phyloP scores from a whole-genome alignment of 2,113 vertebrate species.

The Ctenodactylus gundi region DNA sequence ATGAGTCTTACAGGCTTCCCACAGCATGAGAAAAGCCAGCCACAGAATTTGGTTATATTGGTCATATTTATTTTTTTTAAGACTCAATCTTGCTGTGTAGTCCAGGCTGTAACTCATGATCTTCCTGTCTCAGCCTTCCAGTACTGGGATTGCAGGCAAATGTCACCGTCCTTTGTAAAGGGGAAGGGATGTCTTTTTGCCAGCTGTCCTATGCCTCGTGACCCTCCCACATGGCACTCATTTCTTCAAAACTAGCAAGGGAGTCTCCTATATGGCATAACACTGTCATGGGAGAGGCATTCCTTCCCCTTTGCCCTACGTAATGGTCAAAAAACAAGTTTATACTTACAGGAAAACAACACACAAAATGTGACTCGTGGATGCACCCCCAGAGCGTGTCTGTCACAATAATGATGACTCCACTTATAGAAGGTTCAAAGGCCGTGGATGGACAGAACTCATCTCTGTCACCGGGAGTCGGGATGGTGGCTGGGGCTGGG shows the following conservation, averaged over 20 bases:
- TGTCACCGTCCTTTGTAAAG: not conserved
- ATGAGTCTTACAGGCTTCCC: too few relatives aligned
- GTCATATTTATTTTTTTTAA: not conserved
- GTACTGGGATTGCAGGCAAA: not conserved
- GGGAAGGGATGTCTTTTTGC: not conserved
- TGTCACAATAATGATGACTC: not conserved
- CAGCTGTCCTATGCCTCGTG: not conserved
- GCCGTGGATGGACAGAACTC: not conserved
- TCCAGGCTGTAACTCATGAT: not conserved
- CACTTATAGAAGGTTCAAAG: not conserved
- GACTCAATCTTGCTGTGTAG: not conserved
- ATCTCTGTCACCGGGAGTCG: not conserved
- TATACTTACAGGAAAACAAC: not conserved
- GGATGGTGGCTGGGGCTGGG: not conserved
- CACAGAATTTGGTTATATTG: too few relatives aligned
- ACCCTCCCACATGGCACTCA: not conserved
- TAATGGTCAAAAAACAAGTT: not conserved
- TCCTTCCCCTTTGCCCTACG: not conserved
- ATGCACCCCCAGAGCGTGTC: too few relatives aligned
- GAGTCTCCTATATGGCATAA: not conserved
- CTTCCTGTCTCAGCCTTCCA: not conserved
- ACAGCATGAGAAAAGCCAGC: too few relatives aligned
- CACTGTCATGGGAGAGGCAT: fast-evolving
- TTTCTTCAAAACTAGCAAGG: not conserved
- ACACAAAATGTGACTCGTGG: not conserved